Percentiles rank a stretch among this genome's conserved stretches.
Conservation (phyloP, 2,797 vertebrate species). For the Cygnus olor region DNA sequence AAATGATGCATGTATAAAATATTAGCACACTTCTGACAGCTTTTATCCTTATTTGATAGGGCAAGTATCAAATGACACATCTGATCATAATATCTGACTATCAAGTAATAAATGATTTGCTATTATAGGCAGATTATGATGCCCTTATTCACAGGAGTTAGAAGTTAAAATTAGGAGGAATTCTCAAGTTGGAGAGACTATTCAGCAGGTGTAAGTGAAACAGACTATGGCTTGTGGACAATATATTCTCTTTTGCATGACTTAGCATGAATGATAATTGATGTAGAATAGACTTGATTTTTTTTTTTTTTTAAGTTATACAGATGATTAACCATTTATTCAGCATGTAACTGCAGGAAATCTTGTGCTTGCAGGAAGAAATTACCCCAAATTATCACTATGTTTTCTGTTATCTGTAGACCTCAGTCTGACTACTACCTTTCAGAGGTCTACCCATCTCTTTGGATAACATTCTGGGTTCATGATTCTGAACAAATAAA, state of each 20-base stretch:
- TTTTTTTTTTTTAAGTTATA: background rate
- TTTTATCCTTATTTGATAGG: constrained; percentile 4
- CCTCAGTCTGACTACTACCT: background rate
- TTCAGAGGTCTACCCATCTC: background rate
- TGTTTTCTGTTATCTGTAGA: background rate
- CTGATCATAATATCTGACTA: background rate
- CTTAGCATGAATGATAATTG: background rate
- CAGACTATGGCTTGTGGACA: background rate
- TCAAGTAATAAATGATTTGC: background rate
- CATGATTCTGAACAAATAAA: background rate
- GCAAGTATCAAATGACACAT: background rate
- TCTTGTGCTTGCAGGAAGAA: background rate
- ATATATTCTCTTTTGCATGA: background rate
- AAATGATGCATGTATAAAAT: background rate
- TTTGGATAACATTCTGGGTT: background rate
- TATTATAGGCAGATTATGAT: background rate
- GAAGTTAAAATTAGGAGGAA: constrained; percentile 16
- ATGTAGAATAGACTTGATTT: background rate
- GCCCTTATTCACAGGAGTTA: background rate
- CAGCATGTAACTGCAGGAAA: background rate
- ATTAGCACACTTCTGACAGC: background rate
- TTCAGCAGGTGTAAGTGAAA: background rate
- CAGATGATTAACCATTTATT: background rate
- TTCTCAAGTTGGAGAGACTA: background rate
- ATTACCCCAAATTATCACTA: background rate